These are phyloP conservation scores for Noctua fimbriata DNA, from an alignment of 2,888 invertebrate genomes.

Conservation along the genomic window DNA sequence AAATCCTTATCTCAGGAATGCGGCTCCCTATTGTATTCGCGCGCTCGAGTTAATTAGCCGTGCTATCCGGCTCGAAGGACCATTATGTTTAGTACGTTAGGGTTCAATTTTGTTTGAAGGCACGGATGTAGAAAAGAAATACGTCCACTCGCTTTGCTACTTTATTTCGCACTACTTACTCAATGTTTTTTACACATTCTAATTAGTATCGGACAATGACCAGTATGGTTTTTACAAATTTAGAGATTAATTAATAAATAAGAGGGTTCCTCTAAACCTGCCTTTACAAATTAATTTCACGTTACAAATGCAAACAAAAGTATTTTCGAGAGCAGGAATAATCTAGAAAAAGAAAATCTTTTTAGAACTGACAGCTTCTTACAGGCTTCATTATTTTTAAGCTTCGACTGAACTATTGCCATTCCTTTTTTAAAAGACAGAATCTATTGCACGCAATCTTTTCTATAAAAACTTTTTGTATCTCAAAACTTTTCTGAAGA, in stretches of 20 bases:
- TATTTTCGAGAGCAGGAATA: background rate
- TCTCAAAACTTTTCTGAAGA: background rate
- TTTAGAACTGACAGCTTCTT: constrained; percentile 8
- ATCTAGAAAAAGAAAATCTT: background rate
- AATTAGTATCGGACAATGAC: no score
- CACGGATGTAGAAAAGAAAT: no score
- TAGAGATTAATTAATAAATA: background rate
- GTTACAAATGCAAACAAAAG: background rate
- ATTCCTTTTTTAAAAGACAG: constrained; percentile 53
- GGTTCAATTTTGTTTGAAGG: no score
- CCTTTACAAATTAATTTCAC: background rate
- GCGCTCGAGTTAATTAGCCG: no score
- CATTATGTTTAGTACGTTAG: no score
- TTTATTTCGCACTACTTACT: no score
- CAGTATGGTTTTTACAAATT: background rate
- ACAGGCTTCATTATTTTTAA: constrained; percentile 23
- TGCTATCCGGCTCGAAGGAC: no score
- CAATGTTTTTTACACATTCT: no score
- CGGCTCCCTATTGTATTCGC: no score
- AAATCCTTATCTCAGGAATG: no score
- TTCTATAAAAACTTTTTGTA: background rate
- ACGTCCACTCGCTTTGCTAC: no score
- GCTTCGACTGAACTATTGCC: constrained; percentile 59
- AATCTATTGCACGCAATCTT: constrained; percentile 1
- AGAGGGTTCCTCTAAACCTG: background rate